Conservation (phyloP, 2,888 invertebrate species). For the Laothoe populi region DNA sequence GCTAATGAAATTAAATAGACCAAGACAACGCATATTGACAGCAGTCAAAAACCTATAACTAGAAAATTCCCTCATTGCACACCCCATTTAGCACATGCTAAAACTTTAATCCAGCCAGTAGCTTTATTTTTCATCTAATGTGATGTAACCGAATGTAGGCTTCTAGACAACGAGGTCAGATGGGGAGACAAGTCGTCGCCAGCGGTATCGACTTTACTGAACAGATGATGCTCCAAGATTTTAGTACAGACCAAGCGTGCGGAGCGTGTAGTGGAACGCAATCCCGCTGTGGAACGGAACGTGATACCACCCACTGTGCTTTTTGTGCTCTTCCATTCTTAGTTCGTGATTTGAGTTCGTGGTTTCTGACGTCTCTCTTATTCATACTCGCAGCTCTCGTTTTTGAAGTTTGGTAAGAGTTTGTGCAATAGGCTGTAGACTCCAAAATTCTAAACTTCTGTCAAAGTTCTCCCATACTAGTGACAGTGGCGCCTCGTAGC, state of each 20-base stretch:
- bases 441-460: not conserved
- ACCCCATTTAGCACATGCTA: conserved; percentile 31
- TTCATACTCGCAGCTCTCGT: not conserved
- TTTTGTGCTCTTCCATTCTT: not conserved
- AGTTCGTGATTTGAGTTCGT: conserved; percentile 1
- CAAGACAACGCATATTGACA: not conserved
- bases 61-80: not conserved
- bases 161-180: conserved; percentile 73
- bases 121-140: conserved; percentile 10
- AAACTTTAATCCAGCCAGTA: conserved; percentile 7
- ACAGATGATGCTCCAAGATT: conserved; percentile 74
- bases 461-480: not conserved
- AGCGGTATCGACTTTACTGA: conserved; percentile 71
- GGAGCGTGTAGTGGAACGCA: conserved; percentile 8
- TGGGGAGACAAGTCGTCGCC: conserved; percentile 78
- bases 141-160: conserved; percentile 49
- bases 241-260: conserved; percentile 47
- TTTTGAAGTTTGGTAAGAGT: not conserved
- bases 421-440: not conserved
- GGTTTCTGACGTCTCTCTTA: not conserved
- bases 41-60: not conserved
- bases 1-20: too few relatives aligned
- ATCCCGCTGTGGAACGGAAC: not conserved
- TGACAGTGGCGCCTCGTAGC: conserved; percentile 20
- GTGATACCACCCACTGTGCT: not conserved